Evolutionary conservation across 2,888 invertebrate species (phyloP).

Genomic region (Pristionchus entomophagus): DNA sequence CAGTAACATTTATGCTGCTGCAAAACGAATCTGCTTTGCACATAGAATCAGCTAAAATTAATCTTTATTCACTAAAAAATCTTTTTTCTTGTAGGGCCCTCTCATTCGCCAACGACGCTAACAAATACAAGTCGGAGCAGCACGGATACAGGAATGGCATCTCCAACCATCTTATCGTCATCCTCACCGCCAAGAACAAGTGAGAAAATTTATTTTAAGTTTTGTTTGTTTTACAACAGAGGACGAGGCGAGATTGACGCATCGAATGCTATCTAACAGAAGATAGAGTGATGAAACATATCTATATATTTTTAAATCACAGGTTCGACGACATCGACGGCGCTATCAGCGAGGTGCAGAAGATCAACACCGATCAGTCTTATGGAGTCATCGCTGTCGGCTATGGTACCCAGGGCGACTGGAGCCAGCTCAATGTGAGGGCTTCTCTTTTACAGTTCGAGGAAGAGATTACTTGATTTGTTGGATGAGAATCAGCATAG

Average conservation of each 20-base stretch:
- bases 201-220: no score
- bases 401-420: constrained; percentile 10
- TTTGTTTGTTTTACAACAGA: not conserved
- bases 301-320: no score
- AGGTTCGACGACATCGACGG: constrained; percentile 21
- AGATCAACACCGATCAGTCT: not conserved
- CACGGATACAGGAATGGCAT: constrained; percentile 33
- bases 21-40: no score
- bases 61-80: not conserved
- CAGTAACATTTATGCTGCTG: no score
- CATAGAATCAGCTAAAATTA: no score
- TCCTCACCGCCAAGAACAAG: constrained; percentile 40
- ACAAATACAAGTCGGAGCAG: not conserved
- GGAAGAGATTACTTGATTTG: no score
- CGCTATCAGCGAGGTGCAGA: not conserved
- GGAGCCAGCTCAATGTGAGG: constrained; percentile 19
- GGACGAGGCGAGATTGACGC: no score
- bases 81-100: constrained; percentile 2
- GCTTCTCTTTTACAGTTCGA: no score
- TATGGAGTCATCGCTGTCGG: constrained; percentile 41
- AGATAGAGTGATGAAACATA: no score
- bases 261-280: no score
- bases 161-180: constrained; percentile 40
- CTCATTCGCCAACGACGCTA: constrained; percentile 32
- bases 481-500: no score